Base-by-base conservation (phyloP, 2,797 vertebrate species). In the Nothura maculosa region DNA sequence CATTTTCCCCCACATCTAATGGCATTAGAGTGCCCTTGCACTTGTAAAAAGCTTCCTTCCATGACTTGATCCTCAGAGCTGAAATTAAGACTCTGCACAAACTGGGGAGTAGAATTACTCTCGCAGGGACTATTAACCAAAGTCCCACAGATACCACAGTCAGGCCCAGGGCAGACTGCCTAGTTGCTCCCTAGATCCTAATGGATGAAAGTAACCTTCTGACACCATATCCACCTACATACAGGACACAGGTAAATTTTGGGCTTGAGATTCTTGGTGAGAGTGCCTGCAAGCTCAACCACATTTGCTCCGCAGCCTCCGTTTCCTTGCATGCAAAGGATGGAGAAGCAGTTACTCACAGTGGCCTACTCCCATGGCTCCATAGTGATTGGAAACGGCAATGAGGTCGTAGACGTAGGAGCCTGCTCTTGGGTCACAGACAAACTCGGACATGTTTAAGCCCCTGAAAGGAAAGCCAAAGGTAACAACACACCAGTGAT, bases 361-460 rank as follows among this genome's bases (percentile, higher is more conserved):
- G 97, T 99, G 99, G 84, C 99, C 99, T 66, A 99, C 99, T 83
- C 99, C 99, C 99, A 99, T 99, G 97, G 98, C 99, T 97, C 99
- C 99, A 67, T 99, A 99, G 97, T 99, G 99, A 98, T 99, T 99
- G 87, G 99, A 99, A 93, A 99, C 99, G 4, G 99, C 99, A 72
- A 99, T 98, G 78, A 99, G 99, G 97, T 99, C 99, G 47, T 99
- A 99, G 40, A 98, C 83, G 0, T 99, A 99, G 14, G 99, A 99
- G 75, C 98, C 97, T 43, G 99, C 99, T 95, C 98, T 98, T 2
- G 98, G 98, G 94, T 99, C 98, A 4, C 98, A 99, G 87, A 99
- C 99, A 97, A 99, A 99, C 97, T 99, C 99, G 0, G 99, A 99
- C 99, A 99, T 99, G 97, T 99, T 98, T 96, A 99, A 98, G 95